phyloP scores from a whole-genome alignment of 2,113 vertebrate species.

The Chitala chitala region DNA sequence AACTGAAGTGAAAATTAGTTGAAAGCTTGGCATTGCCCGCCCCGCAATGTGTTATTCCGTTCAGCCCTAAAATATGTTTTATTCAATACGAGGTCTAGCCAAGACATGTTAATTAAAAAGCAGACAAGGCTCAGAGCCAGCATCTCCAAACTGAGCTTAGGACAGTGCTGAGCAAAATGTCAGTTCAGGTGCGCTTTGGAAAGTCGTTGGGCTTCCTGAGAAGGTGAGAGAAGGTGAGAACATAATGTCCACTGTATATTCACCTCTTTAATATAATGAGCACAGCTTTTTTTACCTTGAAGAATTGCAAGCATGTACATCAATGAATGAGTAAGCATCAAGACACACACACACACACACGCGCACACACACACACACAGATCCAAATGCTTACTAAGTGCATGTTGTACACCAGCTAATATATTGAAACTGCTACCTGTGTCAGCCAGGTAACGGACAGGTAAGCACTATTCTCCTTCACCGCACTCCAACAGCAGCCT shows the following conservation, averaged over 20 bases:
- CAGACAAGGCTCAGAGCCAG: neutral
- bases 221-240: neutral
- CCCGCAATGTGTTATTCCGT: constrained; percentile 11
- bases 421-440: constrained; percentile 1
- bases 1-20: constrained; percentile 11
- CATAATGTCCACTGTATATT: neutral
- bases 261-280: neutral
- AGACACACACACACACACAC: neutral
- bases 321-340: neutral
- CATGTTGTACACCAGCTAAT: neutral
- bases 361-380: neutral
- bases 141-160: neutral
- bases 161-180: neutral
- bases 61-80: neutral
- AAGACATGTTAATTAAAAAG: constrained; percentile 11
- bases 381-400: too few species aligned
- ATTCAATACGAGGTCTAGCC: constrained; percentile 1
- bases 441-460: constrained; percentile 6
- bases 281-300: too few species aligned
- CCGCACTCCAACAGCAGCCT: neutral
- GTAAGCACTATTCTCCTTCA: constrained; percentile 8
- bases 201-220: neutral
- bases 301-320: neutral
- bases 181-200: neutral
- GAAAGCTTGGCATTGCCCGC: neutral